These are phyloP conservation scores for Andrena haemorrhoa DNA, from an alignment of 2,888 invertebrate genomes.

Conservation along the genomic window DNA sequence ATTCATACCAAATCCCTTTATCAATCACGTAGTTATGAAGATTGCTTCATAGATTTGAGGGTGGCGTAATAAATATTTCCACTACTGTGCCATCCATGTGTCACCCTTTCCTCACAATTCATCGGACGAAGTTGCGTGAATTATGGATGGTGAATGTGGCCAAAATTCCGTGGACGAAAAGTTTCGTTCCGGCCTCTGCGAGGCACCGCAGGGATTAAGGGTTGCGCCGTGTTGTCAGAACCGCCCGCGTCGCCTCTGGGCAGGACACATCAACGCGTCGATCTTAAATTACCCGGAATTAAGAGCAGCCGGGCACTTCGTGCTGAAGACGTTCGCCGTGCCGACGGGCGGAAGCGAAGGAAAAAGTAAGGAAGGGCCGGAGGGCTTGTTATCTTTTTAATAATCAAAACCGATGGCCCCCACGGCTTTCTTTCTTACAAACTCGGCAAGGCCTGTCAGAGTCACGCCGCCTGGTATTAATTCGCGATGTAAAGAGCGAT, in stretches of 20 bases:
- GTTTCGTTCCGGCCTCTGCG: not conserved
- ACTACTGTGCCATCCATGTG: no score
- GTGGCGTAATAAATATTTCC: no score
- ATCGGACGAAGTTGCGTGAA: no score
- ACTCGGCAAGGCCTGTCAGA: constrained; percentile 80
- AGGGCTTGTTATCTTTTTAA: constrained; percentile 83
- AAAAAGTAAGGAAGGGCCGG: constrained; percentile 77
- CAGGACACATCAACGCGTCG: constrained; percentile 71
- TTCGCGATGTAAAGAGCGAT: constrained; percentile 75
- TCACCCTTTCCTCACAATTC: no score
- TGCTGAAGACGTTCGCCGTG: constrained; percentile 62
- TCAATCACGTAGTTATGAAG: no score
- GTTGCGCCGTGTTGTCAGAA: constrained; percentile 55
- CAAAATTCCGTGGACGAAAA: not conserved
- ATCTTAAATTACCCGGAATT: constrained; percentile 74
- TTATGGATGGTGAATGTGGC: not conserved
- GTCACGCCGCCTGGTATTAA: constrained; percentile 81
- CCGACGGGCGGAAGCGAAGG: constrained; percentile 63
- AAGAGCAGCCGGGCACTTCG: constrained; percentile 70
- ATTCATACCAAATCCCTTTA: no score
- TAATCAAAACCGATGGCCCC: constrained; percentile 80
- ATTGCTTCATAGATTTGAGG: no score
- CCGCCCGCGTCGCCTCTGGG: constrained; percentile 60
- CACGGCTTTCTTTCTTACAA: constrained; percentile 68
- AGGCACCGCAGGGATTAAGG: constrained; percentile 1